Evolutionary conservation across 2,797 vertebrate species (phyloP), one percentile per base, ranked within the genome.

Genomic region (Microctenopoma steveboyesi): DNA sequence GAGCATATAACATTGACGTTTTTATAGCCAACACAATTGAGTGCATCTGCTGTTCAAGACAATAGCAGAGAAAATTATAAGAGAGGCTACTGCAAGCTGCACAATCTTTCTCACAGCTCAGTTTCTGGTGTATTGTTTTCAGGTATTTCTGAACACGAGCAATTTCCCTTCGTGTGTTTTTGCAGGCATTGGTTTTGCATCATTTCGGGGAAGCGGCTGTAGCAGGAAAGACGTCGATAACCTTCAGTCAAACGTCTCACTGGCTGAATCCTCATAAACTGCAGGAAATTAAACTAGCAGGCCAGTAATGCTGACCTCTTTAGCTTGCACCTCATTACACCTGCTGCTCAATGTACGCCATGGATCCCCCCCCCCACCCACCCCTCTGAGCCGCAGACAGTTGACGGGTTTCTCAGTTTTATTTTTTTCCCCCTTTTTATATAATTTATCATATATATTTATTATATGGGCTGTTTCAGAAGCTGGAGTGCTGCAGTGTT

Each of bases 271-370:
- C 65, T 51, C 18, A 18, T 33, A 64, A 70, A 62, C 56, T 11
- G 53, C 74, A 84, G 84, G 76, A 86, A 85, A 82, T 82, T 10
- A 74, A 76, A 71, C 18, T 4, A n/a, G 42, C 25, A 8, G 46
- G 45, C 28, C 45, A 4, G 56, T 45, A 64, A 68, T 27, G 33
- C 59, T 6, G 71, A 40, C 18, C 25, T 79, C 40, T 68, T 37
- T 55, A n/a, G 42, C 49, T 45, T 3, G 18, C 25, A 7, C 70
- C 27, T 50, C 15, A n/a, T 30, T 12, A 3, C 43, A 60, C 39
- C 56, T 42, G 9, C n/a, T 22, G 27, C 16, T 40, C 47, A 52
- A 6, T 39, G 37, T 18, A 42, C 3, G 40, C 14, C 12, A 40
- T 42, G 13, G 28, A 28, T 28, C 3, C 5, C 5, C 5, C 28